Conservation (phyloP, 2,113 vertebrate genomes). For the Melierax canorus region DNA sequence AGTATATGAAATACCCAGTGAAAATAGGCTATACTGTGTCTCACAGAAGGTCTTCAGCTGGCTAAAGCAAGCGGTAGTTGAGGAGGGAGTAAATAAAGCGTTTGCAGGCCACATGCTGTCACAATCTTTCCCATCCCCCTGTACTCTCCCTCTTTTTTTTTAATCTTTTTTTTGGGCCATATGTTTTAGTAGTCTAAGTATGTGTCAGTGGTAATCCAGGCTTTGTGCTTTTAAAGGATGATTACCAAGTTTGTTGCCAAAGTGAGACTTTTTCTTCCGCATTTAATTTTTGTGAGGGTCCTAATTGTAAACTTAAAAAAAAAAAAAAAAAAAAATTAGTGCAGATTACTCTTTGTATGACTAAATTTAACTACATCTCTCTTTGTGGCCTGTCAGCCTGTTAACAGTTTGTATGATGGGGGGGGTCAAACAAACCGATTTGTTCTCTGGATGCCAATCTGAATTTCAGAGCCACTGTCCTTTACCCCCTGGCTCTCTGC, state of each 20-base stretch:
- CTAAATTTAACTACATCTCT: background rate
- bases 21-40: background rate
- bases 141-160: rapidly evolving
- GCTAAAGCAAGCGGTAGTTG: background rate
- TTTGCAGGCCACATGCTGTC: conserved; percentile 8
- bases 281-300: background rate
- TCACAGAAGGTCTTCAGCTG: background rate
- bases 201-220: conserved; percentile 21
- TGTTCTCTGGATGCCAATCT: conserved; percentile 64
- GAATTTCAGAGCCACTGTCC: conserved; percentile 59
- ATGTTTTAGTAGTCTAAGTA: conserved; percentile 48
- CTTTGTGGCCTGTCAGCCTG: background rate
- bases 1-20: background rate
- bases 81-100: background rate
- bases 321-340: background rate
- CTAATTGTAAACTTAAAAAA: background rate
- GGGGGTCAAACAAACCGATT: conserved; percentile 53
- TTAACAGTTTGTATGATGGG: background rate
- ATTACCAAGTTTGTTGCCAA: background rate
- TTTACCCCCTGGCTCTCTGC: background rate
- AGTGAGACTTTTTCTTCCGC: background rate
- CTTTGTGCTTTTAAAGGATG: background rate
- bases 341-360: background rate
- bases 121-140: background rate
- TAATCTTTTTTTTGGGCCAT: background rate